Percentiles rank a stretch among this genome's conserved stretches.
Evolutionary conservation across 2,888 invertebrate genomes (phyloP).

Genomic region (Agrilus mali): DNA sequence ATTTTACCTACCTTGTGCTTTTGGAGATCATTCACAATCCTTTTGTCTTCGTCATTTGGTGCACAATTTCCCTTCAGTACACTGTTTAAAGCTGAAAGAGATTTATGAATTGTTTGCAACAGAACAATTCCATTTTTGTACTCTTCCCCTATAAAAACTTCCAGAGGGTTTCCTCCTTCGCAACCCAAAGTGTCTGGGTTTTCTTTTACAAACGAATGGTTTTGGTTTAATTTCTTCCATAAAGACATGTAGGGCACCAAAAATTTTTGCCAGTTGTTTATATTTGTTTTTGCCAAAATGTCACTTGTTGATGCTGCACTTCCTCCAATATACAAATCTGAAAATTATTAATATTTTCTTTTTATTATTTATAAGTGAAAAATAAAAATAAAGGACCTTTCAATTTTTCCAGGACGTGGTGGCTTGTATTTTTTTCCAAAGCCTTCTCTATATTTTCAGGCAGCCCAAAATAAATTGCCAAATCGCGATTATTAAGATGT

Average conservation of each 20-base stretch:
- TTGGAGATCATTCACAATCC: slow-evolving; percentile 31
- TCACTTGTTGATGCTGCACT: background rate
- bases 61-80: slow-evolving; percentile 44
- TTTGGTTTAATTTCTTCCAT: slow-evolving; percentile 72
- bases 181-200: slow-evolving; percentile 10
- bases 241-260: slow-evolving; percentile 58
- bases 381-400: slow-evolving; percentile 32
- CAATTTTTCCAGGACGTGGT: slow-evolving; percentile 48
- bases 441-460: slow-evolving; percentile 79
- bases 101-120: slow-evolving; percentile 47
- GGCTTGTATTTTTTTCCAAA: slow-evolving; percentile 60
- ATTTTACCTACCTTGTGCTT: slow-evolving; percentile 43
- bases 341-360: too few relatives aligned
- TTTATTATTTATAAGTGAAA: background rate
- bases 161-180: slow-evolving; percentile 32
- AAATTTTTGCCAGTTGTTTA: slow-evolving; percentile 43
- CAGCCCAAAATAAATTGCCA: slow-evolving; percentile 66
- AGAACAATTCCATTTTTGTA: slow-evolving; percentile 43
- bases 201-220: slow-evolving; percentile 29
- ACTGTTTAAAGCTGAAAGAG: slow-evolving; percentile 46
- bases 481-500: slow-evolving; percentile 57
- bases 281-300: slow-evolving; percentile 14
- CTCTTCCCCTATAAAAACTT: slow-evolving; percentile 51
- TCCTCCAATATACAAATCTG: slow-evolving; percentile 16
- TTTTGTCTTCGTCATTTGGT: slow-evolving; percentile 29